Evolutionary conservation across 1,140 invertebrate genomes (phyloP), one percentile per base, ranked within the genome.

Genomic region (Eueides isabella): DNA sequence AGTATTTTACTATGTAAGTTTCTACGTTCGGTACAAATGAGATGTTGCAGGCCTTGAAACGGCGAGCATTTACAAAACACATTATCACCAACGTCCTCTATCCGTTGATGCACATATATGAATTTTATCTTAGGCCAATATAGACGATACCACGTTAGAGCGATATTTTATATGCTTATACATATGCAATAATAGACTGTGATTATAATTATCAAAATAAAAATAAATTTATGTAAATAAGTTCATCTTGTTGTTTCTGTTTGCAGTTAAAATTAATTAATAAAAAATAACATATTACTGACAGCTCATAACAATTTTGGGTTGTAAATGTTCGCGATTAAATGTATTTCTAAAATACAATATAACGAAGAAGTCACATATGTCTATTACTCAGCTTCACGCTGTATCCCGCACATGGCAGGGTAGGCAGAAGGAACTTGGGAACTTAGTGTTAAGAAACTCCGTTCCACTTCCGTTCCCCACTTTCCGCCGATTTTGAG

Each of bases 1-100:
- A 70, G 83, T 86, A 87, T 86, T 76, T 80, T 85, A 88, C 85
- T 86, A 84, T 83, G 87, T 87, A 86, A 81, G 77, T 80, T 84
- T 84, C 85, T 81, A 86, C 88, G 87, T 90, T 90, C 85, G 82
- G 85, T 81, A 83, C 73, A 78, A 82, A 80, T 79, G 75, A 85
- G 84, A 85, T 89, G 86, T 86, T 77, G 85, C 83, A 86, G 83
- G 79, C 86, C 88, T 90, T 90, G 88, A 85, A 82, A 74, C 74
- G 79, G 82, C 75, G 79, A 83, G 76, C 72, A 76, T 86, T 85
- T 82, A 83, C 79, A 81, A 85, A 84, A 85, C 80, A 80, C 70
- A 80, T 77, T 80, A 78, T 74, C 69, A 55, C 73, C 65, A 71
- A 75, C 72, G 68, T 78, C 78, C 69, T 79, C 76, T 74, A 77